Base-by-base conservation (phyloP, 2,113 vertebrate species). In the Rallus limicola region DNA sequence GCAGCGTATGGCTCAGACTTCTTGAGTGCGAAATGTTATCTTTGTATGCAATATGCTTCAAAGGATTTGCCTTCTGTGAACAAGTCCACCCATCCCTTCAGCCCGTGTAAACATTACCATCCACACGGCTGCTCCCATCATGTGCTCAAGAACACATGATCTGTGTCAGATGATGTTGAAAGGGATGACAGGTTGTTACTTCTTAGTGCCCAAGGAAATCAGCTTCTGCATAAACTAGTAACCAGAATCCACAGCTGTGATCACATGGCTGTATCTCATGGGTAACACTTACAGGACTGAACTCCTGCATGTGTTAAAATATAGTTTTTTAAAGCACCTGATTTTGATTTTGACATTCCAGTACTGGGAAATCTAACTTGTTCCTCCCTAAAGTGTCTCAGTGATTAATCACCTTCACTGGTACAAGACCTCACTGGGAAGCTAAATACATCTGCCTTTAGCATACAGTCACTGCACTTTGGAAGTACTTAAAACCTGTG, bases 21-120 rank as follows among this genome's bases (percentile, higher is more conserved):
- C 79, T 46, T 5, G 31, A 71, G 86, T 91, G 86, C 91, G 81
- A 91, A 91, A 38, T 86, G 65, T 64, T 96, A 16, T 78, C 88
- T 79, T 31, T 16, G 53, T 56, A n/a, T 69, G 81, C 93, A 96
- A 95, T 87, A 92, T 71, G 70, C 84, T 92, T 92, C 93, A 93
- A 91, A 95, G 86, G 70, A 87, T 91, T 95, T 78, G 91, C 95
- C 94, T 96, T 84, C 93, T 93, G 86, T 48, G 81, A 93, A 53
- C 18, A 53, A 89, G 81, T 92, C 89, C 93, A 89, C 65, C 87
- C 86, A 86, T 93, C 42, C 86, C 86, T 79, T 65, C 77, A 84
- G 25, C 34, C 74, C 29, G 0, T 19, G 48, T 40, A 87, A 93
- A 92, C 67, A 82, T 17, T n/a, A 44, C 80, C 69, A 42, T 53